Conservation (phyloP, 2,888 invertebrate genomes). For the Pherbina coryleti region DNA sequence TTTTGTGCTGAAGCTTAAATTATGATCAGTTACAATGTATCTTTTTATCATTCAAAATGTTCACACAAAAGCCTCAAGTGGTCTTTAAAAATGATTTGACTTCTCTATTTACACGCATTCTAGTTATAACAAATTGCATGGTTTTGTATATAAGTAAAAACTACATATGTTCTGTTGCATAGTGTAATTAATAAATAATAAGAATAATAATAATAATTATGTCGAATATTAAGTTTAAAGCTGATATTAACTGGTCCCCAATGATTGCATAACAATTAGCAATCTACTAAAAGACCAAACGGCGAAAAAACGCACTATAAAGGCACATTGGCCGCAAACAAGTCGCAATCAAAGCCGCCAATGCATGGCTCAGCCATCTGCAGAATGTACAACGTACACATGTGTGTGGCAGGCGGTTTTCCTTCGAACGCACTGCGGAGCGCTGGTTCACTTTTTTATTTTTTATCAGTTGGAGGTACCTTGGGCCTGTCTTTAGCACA, state of each 20-base stretch:
- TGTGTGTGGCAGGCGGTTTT: constrained; percentile 24
- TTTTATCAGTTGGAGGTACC: constrained; percentile 2
- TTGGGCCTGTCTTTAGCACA: constrained; percentile 20
- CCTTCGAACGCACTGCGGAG: constrained; percentile 23
- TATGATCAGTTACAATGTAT: no score
- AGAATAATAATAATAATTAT: background rate
- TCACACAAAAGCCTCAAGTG: background rate
- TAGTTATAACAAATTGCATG: background rate
- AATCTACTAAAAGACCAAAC: background rate
- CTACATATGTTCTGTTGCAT: no score
- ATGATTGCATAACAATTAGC: constrained; percentile 14
- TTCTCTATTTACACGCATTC: background rate
- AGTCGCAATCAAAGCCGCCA: background rate
- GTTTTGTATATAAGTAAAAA: background rate
- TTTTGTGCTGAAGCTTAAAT: no score
- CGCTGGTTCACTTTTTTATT: constrained; percentile 7
- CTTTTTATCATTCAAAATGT: background rate
- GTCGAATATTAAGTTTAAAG: background rate
- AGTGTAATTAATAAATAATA: no score
- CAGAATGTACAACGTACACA: constrained; percentile 3
- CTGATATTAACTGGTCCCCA: background rate
- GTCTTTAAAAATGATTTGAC: background rate
- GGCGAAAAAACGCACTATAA: background rate
- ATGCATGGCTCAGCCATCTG: background rate
- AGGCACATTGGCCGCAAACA: no score